A percentile compares a stretch with the other conserved stretches of the same genome.
Evolutionary conservation across 2,888 invertebrate species (phyloP).

Genomic region (Pseudolycoriella hygida): DNA sequence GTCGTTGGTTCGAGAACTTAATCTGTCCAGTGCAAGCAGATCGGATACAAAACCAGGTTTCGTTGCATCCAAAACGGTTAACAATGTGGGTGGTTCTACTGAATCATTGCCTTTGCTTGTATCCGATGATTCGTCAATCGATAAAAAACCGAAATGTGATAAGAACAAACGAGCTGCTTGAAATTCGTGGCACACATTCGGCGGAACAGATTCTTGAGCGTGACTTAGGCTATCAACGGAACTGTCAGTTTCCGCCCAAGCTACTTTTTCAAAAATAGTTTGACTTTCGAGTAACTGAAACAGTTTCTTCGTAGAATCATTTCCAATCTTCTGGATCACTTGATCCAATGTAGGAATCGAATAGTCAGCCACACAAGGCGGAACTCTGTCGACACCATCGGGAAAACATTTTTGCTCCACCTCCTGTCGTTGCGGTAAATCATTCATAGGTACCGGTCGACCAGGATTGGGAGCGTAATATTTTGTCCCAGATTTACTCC

Average conservation of each 20-base stretch:
- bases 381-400: conserved; percentile 59
- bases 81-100: conserved; percentile 19
- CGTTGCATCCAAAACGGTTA: conserved; percentile 25
- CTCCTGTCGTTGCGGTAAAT: conserved; percentile 41
- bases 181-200: conserved; percentile 74
- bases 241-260: conserved; percentile 31
- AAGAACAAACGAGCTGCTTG: conserved; percentile 89
- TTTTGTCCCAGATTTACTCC: conserved; percentile 54
- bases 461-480: conserved; percentile 33
- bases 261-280: conserved; percentile 37
- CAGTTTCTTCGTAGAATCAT: conserved; percentile 36
- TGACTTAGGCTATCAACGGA: conserved; percentile 29
- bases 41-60: conserved; percentile 55
- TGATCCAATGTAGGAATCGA: conserved; percentile 80
- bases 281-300: conserved; percentile 57
- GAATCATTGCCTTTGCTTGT: conserved; percentile 13
- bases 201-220: conserved; percentile 59
- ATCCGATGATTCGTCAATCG: conserved; percentile 31
- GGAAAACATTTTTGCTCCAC: conserved; percentile 61
- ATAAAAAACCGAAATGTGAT: conserved; percentile 87
- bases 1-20: conserved; percentile 73
- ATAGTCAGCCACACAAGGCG: conserved; percentile 71
- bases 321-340: conserved; percentile 39
- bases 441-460: conserved; percentile 60
- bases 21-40: conserved; percentile 64